Base-by-base conservation (phyloP, 2,888 invertebrate species). In the Eupithecia inturbata region DNA sequence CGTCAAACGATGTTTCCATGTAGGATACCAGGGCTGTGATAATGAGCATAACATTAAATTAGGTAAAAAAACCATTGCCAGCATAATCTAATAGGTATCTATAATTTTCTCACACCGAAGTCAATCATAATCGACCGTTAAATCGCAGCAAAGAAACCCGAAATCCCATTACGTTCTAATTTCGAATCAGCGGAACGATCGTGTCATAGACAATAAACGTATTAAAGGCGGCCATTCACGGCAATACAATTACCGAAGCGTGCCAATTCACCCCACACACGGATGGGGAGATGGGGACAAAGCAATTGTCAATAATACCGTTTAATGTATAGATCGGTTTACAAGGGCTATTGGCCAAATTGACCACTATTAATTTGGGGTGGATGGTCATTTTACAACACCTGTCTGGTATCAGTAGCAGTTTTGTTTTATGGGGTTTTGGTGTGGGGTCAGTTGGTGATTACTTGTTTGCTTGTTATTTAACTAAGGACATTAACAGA, bases 301-400 rank as follows among this genome's bases (percentile, higher is more conserved):
- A 81, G 85, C 88, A 81, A 88, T 90, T 89, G 85, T 87, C 91
- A 85, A 92, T 92, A 90, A 92, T 92, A 82, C 89, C 92, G 89
- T 89, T 88, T 88, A 91, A 92, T 92, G 89, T 88, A 88, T 88
- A 82, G 89, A 78, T 80, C 70, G 79, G 75, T 79, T 75, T 87
- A 92, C 90, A 85, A 84, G 87, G 87, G 88, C 89, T 82, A 85
- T 91, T 89, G 83, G 86, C 86, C 87, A 87, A 92, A 91, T 92
- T 90, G 90, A 88, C 81, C 84, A 88, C 88, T 87, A 91, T 92
- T 90, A 90, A 93, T 92, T 91, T 87, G 74, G 79, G 84, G 82
- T 82, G 80, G 2, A n/a, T 53, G 49, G 49, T 53, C 31, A 63
- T 78, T 84, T 84, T 86, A 80, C 80, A 60, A 67, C 77, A 81